Evolutionary conservation across 2,113 vertebrate species (phyloP), one percentile per base, ranked within the genome.

Genomic region (Phyllopteryx taeniolatus): DNA sequence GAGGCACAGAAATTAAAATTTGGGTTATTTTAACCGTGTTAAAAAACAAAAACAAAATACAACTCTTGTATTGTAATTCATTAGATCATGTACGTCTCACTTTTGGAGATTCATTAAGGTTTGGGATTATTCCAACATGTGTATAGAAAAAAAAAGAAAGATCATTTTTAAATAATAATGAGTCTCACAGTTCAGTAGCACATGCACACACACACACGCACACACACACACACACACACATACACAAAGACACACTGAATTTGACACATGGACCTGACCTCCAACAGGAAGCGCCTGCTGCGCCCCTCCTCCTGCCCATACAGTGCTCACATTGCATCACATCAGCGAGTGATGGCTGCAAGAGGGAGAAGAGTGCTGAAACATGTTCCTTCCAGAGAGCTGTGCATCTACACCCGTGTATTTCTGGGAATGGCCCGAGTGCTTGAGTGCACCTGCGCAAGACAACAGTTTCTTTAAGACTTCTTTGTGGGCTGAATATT

Each of bases 251-350:
- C 76, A 69, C 72, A 11, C 35, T 33, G 53, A 22, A n/a, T n/a
- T 56, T 22, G 20, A 10, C 53, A 22, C 20, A 31, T n/a, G 54
- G 20, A 56, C 12, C 70, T 59, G 72, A 80, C 66, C 73, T 74
- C 59, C 75, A 64, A 53, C 44, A 67, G 75, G 69, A 70, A 70
- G 62, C 71, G 44, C 44, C 43, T 8, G 19, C 19, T 20, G 19
- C 51, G 47, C 4, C 64, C 43, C 80, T 79, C 67, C 79, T 35
- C 44, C 22, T 17, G 62, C 64, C 44, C n/a, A 27, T 27, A 9
- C 1, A 87, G 82, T 82, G 82, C 84, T 90, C 90, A 89, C 90
- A 81, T 87, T 85, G 86, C 85, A 91, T 91, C 87, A 90, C 83
- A 78, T 89, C 90, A 90, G 68, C 60, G 77, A 84, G 46, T 86